These are phyloP conservation scores for Tenualosa thibaudeaui DNA, from an alignment of 2,797 vertebrate genomes.

Conservation along the genomic window DNA sequence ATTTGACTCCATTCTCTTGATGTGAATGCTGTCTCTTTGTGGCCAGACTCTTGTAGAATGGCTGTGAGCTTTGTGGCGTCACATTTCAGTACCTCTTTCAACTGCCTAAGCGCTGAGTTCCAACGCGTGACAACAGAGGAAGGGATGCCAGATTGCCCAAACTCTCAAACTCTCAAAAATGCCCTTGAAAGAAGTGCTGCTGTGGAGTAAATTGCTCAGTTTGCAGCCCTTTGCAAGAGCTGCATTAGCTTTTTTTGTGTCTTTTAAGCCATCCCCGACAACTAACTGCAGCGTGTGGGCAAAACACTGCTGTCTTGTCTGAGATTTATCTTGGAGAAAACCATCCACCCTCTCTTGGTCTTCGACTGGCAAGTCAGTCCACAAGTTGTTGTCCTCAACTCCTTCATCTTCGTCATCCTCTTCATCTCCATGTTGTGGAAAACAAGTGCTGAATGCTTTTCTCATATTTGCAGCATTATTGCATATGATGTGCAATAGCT, in stretches of 20 bases:
- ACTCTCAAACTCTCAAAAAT: constrained; percentile 33
- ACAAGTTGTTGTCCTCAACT: too few relatives aligned
- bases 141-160: constrained; percentile 26
- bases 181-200: neutral
- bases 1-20: constrained; percentile 38
- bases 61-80: neutral
- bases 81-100: too few relatives aligned
- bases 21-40: constrained; percentile 27
- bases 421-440: neutral
- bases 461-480: neutral
- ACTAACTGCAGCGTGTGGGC: constrained; percentile 39
- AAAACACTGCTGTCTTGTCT: constrained; percentile 32
- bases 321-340: too few relatives aligned
- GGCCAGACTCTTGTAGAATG: constrained; percentile 34
- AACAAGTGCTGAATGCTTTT: neutral
- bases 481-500: constrained; percentile 4
- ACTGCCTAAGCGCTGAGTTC: neutral
- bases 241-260: neutral
- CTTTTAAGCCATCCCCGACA: constrained; percentile 34
- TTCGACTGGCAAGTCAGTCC: too few relatives aligned
- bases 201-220: constrained; percentile 24
- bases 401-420: too few relatives aligned
- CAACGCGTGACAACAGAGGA: constrained; percentile 24
- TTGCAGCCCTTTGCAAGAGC: constrained; percentile 25
- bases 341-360: too few relatives aligned